Conservation (phyloP, 2,113 vertebrate species). For the Ageneiosus marmoratus region DNA sequence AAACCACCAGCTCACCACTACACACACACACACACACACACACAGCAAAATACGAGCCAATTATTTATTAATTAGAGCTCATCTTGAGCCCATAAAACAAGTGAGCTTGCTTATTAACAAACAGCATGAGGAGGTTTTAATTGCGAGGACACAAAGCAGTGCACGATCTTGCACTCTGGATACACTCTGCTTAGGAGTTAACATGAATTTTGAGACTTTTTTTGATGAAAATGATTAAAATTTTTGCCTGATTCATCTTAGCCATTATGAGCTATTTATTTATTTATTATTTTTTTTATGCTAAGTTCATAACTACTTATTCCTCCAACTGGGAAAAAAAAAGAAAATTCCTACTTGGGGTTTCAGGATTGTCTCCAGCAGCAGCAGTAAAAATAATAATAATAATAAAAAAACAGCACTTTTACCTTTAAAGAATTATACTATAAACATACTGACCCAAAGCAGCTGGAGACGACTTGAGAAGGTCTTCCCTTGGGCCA, state of each 20-base stretch:
- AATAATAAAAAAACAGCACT: neutral
- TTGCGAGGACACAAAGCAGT: too few relatives aligned
- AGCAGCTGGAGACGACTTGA: conserved; percentile 87
- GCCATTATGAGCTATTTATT: neutral
- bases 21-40: conserved; percentile 10
- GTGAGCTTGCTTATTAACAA: neutral
- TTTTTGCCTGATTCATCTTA: too few relatives aligned
- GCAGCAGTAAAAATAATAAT: neutral
- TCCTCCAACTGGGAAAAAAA: too few relatives aligned
- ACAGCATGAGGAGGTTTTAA: neutral
- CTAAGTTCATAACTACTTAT: neutral
- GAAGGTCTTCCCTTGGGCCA: conserved; percentile 80
- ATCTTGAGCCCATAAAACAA: neutral
- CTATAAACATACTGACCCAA: conserved; percentile 75
- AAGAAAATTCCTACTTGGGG: neutral
- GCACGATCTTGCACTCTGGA: too few relatives aligned
- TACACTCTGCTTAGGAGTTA: too few relatives aligned
- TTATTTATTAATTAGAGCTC: neutral
- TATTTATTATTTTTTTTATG: neutral
- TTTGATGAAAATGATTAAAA: too few relatives aligned
- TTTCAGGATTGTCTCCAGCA: neutral
- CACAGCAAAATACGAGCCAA: neutral
- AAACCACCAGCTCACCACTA: conserved; percentile 89
- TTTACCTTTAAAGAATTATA: neutral
- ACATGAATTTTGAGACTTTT: too few relatives aligned